These are phyloP conservation scores for Drosophila subobscura DNA, from an alignment of 1,140 invertebrate species.

Conservation along the genomic window DNA sequence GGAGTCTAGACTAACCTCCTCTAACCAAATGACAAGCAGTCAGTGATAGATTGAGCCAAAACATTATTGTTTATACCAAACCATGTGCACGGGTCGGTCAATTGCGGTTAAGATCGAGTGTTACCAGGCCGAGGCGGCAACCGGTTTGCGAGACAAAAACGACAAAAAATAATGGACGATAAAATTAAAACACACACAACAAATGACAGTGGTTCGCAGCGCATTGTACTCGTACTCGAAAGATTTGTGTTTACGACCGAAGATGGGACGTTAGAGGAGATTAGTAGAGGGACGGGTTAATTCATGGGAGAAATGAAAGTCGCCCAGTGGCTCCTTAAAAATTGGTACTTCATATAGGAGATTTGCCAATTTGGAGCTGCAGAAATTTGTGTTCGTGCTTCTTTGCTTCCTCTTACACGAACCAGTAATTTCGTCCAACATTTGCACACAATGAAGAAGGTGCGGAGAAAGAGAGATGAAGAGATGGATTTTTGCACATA, in stretches of 20 bases:
- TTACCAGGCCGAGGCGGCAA: constrained; percentile 34
- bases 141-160: constrained; percentile 62
- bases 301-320: too few species aligned
- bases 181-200: constrained; percentile 51
- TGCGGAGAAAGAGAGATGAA: not conserved
- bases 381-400: constrained; percentile 11
- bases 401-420: constrained; percentile 25
- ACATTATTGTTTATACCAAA: constrained; percentile 4
- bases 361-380: too few species aligned
- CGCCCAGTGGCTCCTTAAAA: too few species aligned
- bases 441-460: constrained; percentile 47
- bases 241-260: constrained; percentile 27
- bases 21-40: too few species aligned
- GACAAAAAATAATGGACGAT: constrained; percentile 53
- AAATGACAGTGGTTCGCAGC: constrained; percentile 72
- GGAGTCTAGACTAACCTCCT: constrained; percentile 13
- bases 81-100: constrained; percentile 63
- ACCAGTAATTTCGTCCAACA: constrained; percentile 37
- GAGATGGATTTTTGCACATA: too few species aligned
- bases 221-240: constrained; percentile 17
- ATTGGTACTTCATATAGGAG: too few species aligned
- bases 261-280: constrained; percentile 15
- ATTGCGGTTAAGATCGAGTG: constrained; percentile 49
- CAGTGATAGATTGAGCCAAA: constrained; percentile 13
- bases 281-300: constrained; percentile 17